Percentiles rank a stretch among this genome's conserved stretches.
These are phyloP conservation scores for Drosophila macrospina DNA, from an alignment of 2,888 invertebrate species.

Conservation along the genomic window DNA sequence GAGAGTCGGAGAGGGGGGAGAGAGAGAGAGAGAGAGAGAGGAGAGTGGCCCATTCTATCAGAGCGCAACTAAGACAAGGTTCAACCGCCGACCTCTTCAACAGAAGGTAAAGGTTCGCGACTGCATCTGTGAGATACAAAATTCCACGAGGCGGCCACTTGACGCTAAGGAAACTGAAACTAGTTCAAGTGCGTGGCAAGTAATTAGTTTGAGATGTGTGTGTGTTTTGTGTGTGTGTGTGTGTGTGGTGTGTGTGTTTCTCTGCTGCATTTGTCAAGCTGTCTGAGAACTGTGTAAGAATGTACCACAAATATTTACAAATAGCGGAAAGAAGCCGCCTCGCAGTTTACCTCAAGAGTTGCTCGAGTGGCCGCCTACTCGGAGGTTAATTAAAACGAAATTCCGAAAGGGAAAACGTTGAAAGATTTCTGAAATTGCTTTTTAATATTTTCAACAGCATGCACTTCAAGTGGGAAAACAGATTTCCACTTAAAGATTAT, in stretches of 20 bases:
- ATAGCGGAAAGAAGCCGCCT: slow-evolving; percentile 28
- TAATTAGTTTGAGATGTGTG: slow-evolving; percentile 64
- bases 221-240: slow-evolving; percentile 23
- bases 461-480: slow-evolving; percentile 48
- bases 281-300: slow-evolving; percentile 46
- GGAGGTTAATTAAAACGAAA: slow-evolving; percentile 71
- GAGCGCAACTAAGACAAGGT: slow-evolving; percentile 46
- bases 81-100: not conserved
- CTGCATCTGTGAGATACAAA: slow-evolving; percentile 42
- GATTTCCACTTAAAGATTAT: slow-evolving; percentile 77
- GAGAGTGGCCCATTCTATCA: slow-evolving; percentile 1
- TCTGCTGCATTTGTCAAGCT: slow-evolving; percentile 53
- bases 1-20: too few species aligned
- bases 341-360: slow-evolving; percentile 63
- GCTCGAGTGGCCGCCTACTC: slow-evolving; percentile 45
- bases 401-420: slow-evolving; percentile 38
- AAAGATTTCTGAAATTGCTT: slow-evolving; percentile 64
- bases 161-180: slow-evolving; percentile 49
- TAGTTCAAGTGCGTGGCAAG: slow-evolving; percentile 77
- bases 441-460: slow-evolving; percentile 76
- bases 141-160: slow-evolving; percentile 37
- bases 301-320: slow-evolving; percentile 73
- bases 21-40: too few species aligned
- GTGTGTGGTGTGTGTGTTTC: slow-evolving; percentile 23
- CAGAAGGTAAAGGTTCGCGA: slow-evolving; percentile 7